These are phyloP conservation scores for Saccostrea echinata DNA, from an alignment of 1,140 invertebrate genomes.

Conservation along the genomic window DNA sequence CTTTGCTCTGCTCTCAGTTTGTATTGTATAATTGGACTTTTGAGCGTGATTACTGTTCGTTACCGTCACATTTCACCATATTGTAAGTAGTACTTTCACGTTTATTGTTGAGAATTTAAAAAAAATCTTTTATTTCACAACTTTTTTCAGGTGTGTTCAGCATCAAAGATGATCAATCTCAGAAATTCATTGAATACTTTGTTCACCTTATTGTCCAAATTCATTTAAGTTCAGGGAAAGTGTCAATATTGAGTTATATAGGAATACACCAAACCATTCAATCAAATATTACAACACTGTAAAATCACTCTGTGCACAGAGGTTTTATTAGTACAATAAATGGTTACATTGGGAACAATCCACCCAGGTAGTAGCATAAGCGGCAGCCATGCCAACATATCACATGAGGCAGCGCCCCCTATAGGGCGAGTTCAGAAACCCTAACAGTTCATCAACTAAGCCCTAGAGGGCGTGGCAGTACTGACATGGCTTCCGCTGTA, in stretches of 20 bases:
- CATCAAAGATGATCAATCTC: too few species aligned
- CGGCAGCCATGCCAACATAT: slow-evolving; percentile 52
- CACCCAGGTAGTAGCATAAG: slow-evolving; percentile 52
- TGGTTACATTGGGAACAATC: slow-evolving; percentile 57
- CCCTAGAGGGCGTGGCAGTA: slow-evolving; percentile 37
- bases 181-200: too few species aligned
- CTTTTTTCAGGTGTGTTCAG: too few species aligned
- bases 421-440: slow-evolving; percentile 44
- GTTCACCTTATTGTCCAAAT: too few species aligned
- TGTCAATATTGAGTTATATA: background rate
- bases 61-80: too few species aligned
- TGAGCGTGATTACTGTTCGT: too few species aligned
- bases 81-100: too few species aligned
- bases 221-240: too few species aligned
- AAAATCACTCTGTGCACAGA: slow-evolving; percentile 58
- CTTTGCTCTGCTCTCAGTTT: too few species aligned
- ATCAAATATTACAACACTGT: slow-evolving; percentile 3
- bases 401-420: slow-evolving; percentile 45
- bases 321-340: slow-evolving; percentile 53
- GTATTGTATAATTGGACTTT: too few species aligned
- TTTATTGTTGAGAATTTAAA: too few species aligned
- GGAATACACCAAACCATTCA: background rate
- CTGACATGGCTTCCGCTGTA: slow-evolving; percentile 56
- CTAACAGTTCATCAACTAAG: slow-evolving; percentile 15
- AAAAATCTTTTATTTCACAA: too few species aligned